Evolutionary conservation across 1,140 invertebrate species (phyloP).

Genomic region (Palaemon carinicauda): DNA sequence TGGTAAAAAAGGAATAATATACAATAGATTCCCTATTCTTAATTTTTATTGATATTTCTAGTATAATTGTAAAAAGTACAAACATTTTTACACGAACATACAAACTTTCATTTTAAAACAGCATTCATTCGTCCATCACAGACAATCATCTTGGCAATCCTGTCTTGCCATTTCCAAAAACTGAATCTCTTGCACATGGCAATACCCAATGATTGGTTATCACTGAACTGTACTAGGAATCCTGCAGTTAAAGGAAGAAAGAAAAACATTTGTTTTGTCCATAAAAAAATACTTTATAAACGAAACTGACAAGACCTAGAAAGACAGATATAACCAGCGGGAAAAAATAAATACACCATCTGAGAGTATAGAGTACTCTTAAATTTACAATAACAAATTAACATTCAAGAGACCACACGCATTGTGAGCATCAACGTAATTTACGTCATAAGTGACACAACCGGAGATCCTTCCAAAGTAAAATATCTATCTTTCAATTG

Average conservation of each 20-base stretch:
- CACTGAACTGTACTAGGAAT: not conserved
- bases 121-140: slow-evolving; percentile 13
- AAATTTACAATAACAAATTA: too few relatives aligned
- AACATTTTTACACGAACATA: slow-evolving; percentile 5
- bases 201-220: not conserved
- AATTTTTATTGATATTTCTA: not conserved
- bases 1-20: not conserved
- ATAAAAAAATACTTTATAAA: too few relatives aligned
- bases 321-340: too few relatives aligned
- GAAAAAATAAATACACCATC: too few relatives aligned
- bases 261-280: not conserved
- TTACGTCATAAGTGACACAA: too few relatives aligned
- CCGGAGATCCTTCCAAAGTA: too few relatives aligned
- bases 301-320: too few relatives aligned
- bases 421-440: too few relatives aligned
- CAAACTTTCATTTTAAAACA: not conserved
- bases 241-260: not conserved
- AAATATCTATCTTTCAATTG: not conserved
- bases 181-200: not conserved
- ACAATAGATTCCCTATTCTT: too few relatives aligned
- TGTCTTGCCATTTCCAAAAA: not conserved
- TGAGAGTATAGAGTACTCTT: too few relatives aligned
- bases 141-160: not conserved
- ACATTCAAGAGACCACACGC: too few relatives aligned
- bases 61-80: slow-evolving; percentile 46